A percentile compares a stretch with the other conserved stretches of the same genome.
Conservation (phyloP, 2,113 vertebrate species). For the Oreochromis aureus region DNA sequence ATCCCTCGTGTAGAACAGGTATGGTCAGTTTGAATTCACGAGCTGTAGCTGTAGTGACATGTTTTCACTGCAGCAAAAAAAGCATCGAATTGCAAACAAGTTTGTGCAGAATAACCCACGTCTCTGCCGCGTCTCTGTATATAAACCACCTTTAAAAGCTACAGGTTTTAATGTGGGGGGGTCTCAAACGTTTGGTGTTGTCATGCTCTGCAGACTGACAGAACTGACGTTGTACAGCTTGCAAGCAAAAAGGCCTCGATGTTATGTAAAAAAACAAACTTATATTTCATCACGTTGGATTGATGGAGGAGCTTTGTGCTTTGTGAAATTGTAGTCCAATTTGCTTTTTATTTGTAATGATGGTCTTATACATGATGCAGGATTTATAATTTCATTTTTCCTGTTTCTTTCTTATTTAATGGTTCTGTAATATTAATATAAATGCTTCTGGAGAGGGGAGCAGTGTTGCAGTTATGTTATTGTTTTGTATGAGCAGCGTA, state of each 20-base stretch:
- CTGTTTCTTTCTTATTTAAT: conserved; percentile 56
- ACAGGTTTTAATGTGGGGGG: neutral
- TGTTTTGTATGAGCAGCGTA: conserved; percentile 22
- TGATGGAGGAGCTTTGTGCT: neutral
- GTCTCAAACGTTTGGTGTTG: neutral
- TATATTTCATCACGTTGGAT: conserved; percentile 11
- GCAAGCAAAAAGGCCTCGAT: conserved; percentile 38
- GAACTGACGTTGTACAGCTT: neutral
- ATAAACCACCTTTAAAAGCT: neutral
- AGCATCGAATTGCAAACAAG: neutral
- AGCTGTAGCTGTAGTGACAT: neutral
- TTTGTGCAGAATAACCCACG: neutral
- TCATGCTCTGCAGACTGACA: neutral
- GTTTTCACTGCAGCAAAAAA: neutral
- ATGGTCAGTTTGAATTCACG: neutral
- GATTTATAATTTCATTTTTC: conserved; percentile 33
- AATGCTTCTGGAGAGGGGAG: conserved; percentile 4
- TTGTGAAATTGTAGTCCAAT: conserved; percentile 7
- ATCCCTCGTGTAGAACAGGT: neutral
- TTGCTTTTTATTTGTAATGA: conserved; percentile 37
- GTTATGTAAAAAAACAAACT: neutral
- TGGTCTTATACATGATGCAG: neutral
- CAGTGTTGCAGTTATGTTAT: neutral
- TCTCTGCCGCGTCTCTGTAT: neutral
- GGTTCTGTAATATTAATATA: conserved; percentile 33